These are phyloP conservation scores for Apamea sordens DNA, from an alignment of 2,888 invertebrate genomes.

Conservation along the genomic window DNA sequence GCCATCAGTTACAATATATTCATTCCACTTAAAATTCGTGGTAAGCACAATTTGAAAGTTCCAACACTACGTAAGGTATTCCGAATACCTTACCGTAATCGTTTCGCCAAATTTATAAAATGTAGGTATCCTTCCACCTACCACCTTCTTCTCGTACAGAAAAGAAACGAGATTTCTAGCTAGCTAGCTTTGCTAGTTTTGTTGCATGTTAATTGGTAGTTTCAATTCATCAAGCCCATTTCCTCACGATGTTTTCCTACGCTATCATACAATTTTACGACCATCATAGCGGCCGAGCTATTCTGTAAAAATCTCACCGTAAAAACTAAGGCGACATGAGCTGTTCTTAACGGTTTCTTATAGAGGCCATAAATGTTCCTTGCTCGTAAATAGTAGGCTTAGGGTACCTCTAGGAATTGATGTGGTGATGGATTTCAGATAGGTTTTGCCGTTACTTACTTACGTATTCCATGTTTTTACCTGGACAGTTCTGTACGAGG, in stretches of 20 bases:
- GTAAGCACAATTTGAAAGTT: slow-evolving; percentile 15
- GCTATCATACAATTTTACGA: background rate
- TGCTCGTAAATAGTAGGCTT: background rate
- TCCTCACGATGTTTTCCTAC: background rate
- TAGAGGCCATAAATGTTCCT: background rate
- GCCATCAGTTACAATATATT: slow-evolving; percentile 11
- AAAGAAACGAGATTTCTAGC: background rate
- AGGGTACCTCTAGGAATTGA: background rate
- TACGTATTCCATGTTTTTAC: slow-evolving; percentile 66
- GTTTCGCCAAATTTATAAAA: background rate
- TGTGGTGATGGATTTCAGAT: background rate
- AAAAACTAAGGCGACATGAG: background rate
- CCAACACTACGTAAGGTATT: background rate
- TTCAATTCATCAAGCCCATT: background rate
- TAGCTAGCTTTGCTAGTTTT: background rate
- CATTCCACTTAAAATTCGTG: background rate
- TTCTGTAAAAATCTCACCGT: background rate
- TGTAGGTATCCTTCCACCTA: background rate
- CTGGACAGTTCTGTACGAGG: slow-evolving; percentile 80
- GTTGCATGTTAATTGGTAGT: background rate
- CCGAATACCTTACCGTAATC: background rate
- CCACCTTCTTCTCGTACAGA: background rate
- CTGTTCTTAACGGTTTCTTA: background rate
- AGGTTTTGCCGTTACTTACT: background rate
- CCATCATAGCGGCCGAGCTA: background rate